These are phyloP conservation scores for Oryzias curvinotus DNA, from an alignment of 2,113 vertebrate species.

Conservation along the genomic window DNA sequence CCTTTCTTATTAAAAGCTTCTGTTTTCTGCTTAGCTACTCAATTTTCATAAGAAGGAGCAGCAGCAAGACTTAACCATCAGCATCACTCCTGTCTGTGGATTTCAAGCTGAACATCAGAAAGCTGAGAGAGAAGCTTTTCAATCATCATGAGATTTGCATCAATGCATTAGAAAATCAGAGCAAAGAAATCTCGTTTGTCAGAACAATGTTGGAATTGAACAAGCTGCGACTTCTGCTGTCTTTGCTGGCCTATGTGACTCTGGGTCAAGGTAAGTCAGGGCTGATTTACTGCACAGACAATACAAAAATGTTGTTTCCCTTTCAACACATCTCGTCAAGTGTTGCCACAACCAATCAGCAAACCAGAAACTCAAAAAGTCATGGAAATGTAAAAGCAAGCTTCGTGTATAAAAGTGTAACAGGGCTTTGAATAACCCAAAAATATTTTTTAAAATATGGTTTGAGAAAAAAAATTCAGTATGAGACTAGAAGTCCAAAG, in stretches of 20 bases:
- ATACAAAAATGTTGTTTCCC: not conserved
- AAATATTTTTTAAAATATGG: no score
- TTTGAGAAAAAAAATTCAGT: no score
- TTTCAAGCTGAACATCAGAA: not conserved
- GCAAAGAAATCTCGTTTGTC: constrained; percentile 6
- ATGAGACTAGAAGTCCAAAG: no score
- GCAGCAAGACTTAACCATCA: constrained; percentile 24
- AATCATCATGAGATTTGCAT: not conserved
- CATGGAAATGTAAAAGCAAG: no score
- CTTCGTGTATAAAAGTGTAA: no score
- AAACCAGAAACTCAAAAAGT: no score
- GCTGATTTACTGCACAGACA: not conserved
- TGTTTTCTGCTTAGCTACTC: constrained; percentile 59
- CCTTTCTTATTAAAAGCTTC: constrained; percentile 77
- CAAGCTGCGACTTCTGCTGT: constrained; percentile 62
- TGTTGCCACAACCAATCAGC: no score
- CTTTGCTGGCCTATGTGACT: constrained; percentile 54
- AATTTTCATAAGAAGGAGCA: constrained; percentile 55
- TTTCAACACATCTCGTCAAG: not conserved
- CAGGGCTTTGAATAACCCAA: no score
- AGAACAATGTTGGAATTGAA: constrained; percentile 74
- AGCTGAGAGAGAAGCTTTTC: constrained; percentile 7
- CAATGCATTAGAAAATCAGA: constrained; percentile 21
- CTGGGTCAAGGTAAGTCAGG: constrained; percentile 75
- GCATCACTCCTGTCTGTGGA: constrained; percentile 59